phyloP scores from a whole-genome alignment of 2,888 invertebrate genomes.

The Drosophila birchii region DNA sequence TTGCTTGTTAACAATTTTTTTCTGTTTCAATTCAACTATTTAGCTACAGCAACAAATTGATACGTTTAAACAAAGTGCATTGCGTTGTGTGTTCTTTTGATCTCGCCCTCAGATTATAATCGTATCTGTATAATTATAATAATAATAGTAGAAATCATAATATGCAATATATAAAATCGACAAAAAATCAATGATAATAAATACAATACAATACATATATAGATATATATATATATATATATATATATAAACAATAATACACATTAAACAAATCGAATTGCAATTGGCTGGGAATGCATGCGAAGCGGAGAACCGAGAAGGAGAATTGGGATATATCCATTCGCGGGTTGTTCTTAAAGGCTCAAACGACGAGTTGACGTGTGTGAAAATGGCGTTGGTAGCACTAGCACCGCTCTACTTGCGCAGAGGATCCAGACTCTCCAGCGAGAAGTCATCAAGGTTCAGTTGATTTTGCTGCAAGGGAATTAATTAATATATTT shows the following conservation, averaged over 20 bases:
- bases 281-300: conserved; percentile 48
- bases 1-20: conserved; percentile 66
- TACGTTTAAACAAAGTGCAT: conserved; percentile 74
- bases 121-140: conserved; percentile 36
- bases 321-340: conserved; percentile 12
- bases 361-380: conserved; percentile 27
- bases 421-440: conserved; percentile 96
- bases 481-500: too few species aligned
- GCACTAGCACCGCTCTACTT: conserved; percentile 85
- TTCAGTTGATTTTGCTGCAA: conserved; percentile 87
- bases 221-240: conserved; percentile 14
- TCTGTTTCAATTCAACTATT: conserved; percentile 70
- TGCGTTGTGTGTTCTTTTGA: conserved; percentile 41
- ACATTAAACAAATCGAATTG: conserved; percentile 55
- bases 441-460: conserved; percentile 95
- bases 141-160: conserved; percentile 55
- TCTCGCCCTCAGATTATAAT: conserved; percentile 57
- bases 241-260: conserved; percentile 76
- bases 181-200: conserved; percentile 57
- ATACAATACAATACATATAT: conserved; percentile 57
- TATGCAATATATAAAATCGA: conserved; percentile 58
- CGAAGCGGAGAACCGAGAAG: conserved; percentile 42
- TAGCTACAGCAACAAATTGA: conserved; percentile 75
- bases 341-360: conserved; percentile 38
- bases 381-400: conserved; percentile 53